Evolutionary conservation across 1,140 invertebrate genomes (phyloP).

Genomic region (Aphidius gifuensis): DNA sequence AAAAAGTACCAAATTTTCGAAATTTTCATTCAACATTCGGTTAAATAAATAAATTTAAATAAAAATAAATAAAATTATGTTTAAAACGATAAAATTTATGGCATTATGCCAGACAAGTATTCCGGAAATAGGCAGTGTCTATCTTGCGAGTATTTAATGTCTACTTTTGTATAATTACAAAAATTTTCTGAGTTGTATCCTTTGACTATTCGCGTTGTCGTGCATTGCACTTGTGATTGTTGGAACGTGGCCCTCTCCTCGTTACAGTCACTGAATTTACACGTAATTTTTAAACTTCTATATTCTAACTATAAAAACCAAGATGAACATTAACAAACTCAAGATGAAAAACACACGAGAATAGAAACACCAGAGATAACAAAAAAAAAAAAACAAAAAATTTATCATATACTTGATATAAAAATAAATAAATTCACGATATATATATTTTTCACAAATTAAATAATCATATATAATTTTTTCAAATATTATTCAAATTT

Average conservation of each 20-base stretch:
- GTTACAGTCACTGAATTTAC: constrained; percentile 14
- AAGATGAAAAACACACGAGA: background rate
- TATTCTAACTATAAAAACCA: background rate
- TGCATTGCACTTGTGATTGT: constrained; percentile 16
- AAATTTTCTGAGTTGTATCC: constrained; percentile 7
- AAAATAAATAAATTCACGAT: too few relatives aligned
- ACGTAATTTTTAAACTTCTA: background rate
- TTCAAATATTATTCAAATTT: background rate
- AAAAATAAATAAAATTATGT: constrained; percentile 2
- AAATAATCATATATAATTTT: background rate
- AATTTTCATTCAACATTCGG: too few relatives aligned
- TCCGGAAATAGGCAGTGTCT: constrained; percentile 22
- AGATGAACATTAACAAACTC: constrained; percentile 1
- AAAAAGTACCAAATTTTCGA: too few relatives aligned
- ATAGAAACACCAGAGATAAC: background rate
- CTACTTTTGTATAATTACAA: constrained; percentile 18
- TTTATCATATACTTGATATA: background rate
- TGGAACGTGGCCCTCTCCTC: background rate
- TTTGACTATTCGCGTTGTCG: constrained; percentile 9
- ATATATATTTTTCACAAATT: constrained; percentile 1
- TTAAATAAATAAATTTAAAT: background rate
- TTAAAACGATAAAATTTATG: background rate
- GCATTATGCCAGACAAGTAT: constrained; percentile 15
- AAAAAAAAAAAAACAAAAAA: background rate
- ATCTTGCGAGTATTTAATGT: constrained; percentile 16